These are phyloP conservation scores for Cistogaster globosa DNA, from an alignment of 2,888 invertebrate species.

Conservation along the genomic window DNA sequence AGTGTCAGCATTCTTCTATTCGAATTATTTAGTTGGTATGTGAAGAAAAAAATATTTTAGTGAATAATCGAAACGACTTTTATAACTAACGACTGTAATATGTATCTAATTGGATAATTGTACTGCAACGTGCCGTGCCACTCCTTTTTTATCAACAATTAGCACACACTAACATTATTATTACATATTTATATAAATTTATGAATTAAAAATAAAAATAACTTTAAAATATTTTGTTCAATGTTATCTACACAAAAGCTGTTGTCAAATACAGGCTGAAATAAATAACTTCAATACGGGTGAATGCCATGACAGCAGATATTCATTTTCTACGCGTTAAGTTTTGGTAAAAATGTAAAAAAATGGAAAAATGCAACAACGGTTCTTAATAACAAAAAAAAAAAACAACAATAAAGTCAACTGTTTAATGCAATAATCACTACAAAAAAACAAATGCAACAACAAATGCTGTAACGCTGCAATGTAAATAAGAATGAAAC, in stretches of 20 bases:
- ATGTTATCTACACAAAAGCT: background rate
- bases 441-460: slow-evolving; percentile 22
- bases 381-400: slow-evolving; percentile 21
- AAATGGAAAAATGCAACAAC: slow-evolving; percentile 40
- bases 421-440: slow-evolving; percentile 53
- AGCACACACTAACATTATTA: background rate
- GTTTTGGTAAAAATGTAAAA: slow-evolving; percentile 5
- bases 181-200: background rate
- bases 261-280: background rate
- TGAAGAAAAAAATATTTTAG: background rate
- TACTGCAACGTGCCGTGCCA: background rate
- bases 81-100: background rate
- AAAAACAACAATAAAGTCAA: slow-evolving; percentile 37
- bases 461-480: slow-evolving; percentile 15
- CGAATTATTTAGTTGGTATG: background rate
- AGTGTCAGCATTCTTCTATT: no score
- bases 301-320: slow-evolving; percentile 27
- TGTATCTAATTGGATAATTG: background rate
- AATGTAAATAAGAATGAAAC: slow-evolving; percentile 23
- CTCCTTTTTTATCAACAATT: background rate
- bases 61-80: background rate
- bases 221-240: background rate
- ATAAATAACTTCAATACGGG: slow-evolving; percentile 25
- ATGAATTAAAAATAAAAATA: background rate
- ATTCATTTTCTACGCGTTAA: slow-evolving; percentile 3